Evolutionary conservation across 1,140 invertebrate genomes (phyloP).

Genomic region (Camponotus vicinus): DNA sequence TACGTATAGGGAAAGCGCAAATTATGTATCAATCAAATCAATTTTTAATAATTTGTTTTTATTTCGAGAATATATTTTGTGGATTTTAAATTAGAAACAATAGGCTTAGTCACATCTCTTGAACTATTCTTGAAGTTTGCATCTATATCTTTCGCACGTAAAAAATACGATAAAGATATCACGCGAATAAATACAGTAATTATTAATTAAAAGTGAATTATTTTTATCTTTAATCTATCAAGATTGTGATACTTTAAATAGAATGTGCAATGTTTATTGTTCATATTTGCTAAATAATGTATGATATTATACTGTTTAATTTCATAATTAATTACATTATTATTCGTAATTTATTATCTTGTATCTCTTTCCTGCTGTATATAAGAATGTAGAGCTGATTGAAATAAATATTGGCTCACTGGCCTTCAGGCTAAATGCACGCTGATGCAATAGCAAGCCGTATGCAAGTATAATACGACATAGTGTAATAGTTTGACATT

Average conservation of each 20-base stretch:
- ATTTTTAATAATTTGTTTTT: neutral
- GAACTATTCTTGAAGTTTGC: neutral
- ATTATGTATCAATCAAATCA: neutral
- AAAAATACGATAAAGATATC: neutral
- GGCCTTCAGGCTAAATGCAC: constrained; percentile 27
- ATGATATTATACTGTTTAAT: constrained; percentile 26
- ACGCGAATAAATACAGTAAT: constrained; percentile 30
- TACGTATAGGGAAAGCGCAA: neutral
- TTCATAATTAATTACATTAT: neutral
- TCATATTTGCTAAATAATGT: neutral
- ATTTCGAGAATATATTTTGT: neutral
- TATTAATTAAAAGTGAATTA: neutral
- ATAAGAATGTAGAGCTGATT: neutral
- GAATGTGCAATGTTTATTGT: neutral
- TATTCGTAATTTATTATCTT: neutral
- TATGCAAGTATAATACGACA: constrained; percentile 41
- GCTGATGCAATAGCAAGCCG: constrained; percentile 2
- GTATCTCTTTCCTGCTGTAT: neutral
- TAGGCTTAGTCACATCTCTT: neutral
- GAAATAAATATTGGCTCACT: neutral
- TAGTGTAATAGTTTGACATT: neutral
- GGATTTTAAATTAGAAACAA: neutral
- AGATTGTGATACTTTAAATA: neutral
- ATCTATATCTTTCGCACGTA: neutral
- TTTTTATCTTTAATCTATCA: constrained; percentile 10